These are phyloP conservation scores for Caenorhabditis wallacei DNA, from an alignment of 2,888 invertebrate species.

Conservation along the genomic window DNA sequence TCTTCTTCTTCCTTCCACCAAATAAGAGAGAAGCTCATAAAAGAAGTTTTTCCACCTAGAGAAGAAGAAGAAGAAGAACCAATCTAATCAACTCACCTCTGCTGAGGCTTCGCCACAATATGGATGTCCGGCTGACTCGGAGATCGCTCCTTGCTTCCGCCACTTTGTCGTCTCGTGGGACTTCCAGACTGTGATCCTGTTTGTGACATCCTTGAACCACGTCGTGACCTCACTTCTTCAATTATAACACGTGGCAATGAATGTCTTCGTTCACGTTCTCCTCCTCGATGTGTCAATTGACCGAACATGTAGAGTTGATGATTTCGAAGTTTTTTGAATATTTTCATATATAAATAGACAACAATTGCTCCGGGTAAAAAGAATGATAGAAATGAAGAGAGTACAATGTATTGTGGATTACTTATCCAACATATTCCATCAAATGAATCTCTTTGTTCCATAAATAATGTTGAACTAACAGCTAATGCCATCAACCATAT, in stretches of 20 bases:
- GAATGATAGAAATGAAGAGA: slow-evolving; percentile 77
- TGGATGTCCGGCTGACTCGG: slow-evolving; percentile 78
- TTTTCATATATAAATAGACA: slow-evolving; percentile 76
- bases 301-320: slow-evolving; percentile 78
- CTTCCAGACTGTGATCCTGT: slow-evolving; percentile 73
- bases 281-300: slow-evolving; percentile 66
- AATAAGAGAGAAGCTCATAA: slow-evolving; percentile 43
- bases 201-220: slow-evolving; percentile 75
- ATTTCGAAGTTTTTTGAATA: slow-evolving; percentile 74
- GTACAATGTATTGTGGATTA: slow-evolving; percentile 77
- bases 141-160: slow-evolving; percentile 73
- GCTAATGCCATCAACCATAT: slow-evolving; percentile 77
- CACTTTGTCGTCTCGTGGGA: slow-evolving; percentile 71
- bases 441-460: slow-evolving; percentile 66
- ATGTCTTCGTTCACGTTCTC: slow-evolving; percentile 63
- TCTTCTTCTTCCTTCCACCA: slow-evolving; percentile 16
- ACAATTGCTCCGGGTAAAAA: slow-evolving; percentile 77
- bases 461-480: slow-evolving; percentile 73
- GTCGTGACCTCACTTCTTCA: slow-evolving; percentile 75
- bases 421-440: slow-evolving; percentile 76
- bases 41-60: slow-evolving; percentile 21
- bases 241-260: slow-evolving; percentile 77
- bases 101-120: slow-evolving; percentile 69
- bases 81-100: slow-evolving; percentile 69
- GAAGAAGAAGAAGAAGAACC: no score